Evolutionary conservation across 2,113 vertebrate genomes (phyloP), one percentile per base, ranked within the genome.

Genomic region (Xenotilapia longispinis): DNA sequence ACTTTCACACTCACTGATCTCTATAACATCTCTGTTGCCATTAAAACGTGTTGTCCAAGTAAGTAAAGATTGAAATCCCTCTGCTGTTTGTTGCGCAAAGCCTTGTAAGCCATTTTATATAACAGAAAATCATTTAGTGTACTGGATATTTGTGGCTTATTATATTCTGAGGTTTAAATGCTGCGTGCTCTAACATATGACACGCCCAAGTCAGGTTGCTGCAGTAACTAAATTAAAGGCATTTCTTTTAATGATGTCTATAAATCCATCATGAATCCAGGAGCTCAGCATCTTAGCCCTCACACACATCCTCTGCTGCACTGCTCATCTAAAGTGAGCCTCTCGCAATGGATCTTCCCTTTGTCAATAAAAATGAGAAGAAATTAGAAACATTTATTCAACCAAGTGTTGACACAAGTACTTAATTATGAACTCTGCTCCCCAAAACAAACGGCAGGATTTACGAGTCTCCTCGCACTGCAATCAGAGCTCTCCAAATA

Each of bases 351-450:
- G 10, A 45, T 13, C 40, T 9, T 36, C 70, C 26, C 26, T 58
- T 11, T 53, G 40, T 83, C 80, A 85, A 83, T 49, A 84, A 21
- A 70, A 26, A 79, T 80, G 83, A 81, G 15, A 81, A 85, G 49
- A 89, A 84, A 84, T 88, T 40, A 80, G 63, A 89, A 89, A 91
- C 75, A 89, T 84, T 84, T 91, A 86, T 81, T 87, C 75, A 79
- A 38, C 73, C 23, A 58, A 70, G 51, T 85, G 65, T 90, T 91
- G 60, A 93, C 80, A 80, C 33, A 75, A 86, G 53, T 87, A 26
- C 81, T 93, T 85, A 79, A 90, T 87, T 68, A 36, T 80, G 79
- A 83, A 54, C 80, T 70, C 31, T 75, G 26, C 73, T 47, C 57
- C 13, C 42, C 45, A 82, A 87, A 85, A 85, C 51, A 87, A 90